phyloP scores from a whole-genome alignment of 1,140 invertebrate species.

The Drosophila lacertosa region DNA sequence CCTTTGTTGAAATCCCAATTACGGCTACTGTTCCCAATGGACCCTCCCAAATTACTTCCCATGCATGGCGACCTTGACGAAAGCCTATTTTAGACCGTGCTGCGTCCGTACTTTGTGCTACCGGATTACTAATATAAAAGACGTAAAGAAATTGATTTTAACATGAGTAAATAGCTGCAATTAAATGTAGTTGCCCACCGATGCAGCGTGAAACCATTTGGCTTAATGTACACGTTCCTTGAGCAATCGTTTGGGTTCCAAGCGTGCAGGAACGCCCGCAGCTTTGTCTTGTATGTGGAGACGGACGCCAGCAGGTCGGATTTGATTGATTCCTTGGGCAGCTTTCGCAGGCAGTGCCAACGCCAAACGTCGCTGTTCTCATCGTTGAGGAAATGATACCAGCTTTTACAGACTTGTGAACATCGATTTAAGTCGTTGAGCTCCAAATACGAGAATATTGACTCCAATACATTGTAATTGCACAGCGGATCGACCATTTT shows the following conservation, averaged over 20 bases:
- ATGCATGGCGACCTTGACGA: slow-evolving; percentile 95
- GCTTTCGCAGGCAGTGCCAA: slow-evolving; percentile 92
- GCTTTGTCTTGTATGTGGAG: slow-evolving; percentile 96
- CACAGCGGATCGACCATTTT: slow-evolving; percentile 78
- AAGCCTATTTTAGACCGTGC: slow-evolving; percentile 98
- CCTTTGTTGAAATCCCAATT: slow-evolving; percentile 97
- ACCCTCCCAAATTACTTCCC: slow-evolving; percentile 99
- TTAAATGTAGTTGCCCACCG: slow-evolving; percentile 84
- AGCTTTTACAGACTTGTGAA: slow-evolving; percentile 96
- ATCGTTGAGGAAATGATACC: slow-evolving; percentile 95
- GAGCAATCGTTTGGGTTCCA: slow-evolving; percentile 99
- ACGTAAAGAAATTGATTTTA: slow-evolving; percentile 77
- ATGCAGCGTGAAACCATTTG: slow-evolving; percentile 98
- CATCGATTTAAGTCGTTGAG: slow-evolving; percentile 94
- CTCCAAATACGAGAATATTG: slow-evolving; percentile 96
- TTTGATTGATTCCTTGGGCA: slow-evolving; percentile 96
- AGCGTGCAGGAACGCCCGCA: slow-evolving; percentile 96
- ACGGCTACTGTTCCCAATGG: slow-evolving; percentile 98
- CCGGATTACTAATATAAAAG: slow-evolving; percentile 90
- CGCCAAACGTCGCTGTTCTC: slow-evolving; percentile 98
- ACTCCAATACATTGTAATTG: slow-evolving; percentile 93
- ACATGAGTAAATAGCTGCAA: slow-evolving; percentile 13
- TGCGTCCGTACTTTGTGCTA: slow-evolving; percentile 99
- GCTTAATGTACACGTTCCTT: slow-evolving; percentile 97
- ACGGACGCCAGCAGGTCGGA: slow-evolving; percentile 96